phyloP scores from a whole-genome alignment of 2,113 vertebrate genomes.

The Pygathrix nemaeus region DNA sequence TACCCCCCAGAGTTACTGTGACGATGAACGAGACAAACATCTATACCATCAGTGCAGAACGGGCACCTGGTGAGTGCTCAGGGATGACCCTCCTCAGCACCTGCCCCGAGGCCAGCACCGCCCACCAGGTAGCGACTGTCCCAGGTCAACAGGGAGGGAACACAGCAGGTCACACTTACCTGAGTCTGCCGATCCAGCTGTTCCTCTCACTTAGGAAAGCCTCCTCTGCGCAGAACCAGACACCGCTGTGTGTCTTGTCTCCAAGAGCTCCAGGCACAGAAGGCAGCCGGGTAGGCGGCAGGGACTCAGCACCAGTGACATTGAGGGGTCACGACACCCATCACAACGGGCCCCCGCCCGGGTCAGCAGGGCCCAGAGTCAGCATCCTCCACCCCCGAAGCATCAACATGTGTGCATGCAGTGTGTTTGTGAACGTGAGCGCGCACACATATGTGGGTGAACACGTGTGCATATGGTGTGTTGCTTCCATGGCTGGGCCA shows the following conservation, averaged over 20 bases:
- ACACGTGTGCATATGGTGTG: neutral
- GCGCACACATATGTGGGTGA: neutral
- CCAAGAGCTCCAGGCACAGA: neutral
- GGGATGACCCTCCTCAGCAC: neutral
- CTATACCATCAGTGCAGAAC: neutral
- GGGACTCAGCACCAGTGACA: neutral
- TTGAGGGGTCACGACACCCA: fast-evolving
- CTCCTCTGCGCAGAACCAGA: neutral
- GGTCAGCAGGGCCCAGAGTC: neutral
- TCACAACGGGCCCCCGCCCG: neutral
- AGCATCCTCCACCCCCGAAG: neutral
- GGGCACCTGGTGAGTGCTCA: neutral
- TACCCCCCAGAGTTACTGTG: neutral
- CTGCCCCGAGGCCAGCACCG: neutral
- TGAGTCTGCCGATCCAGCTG: neutral
- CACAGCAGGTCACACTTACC: neutral
- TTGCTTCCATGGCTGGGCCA: neutral
- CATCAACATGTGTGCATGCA: neutral
- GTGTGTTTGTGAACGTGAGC: neutral
- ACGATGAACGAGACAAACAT: too few relatives aligned
- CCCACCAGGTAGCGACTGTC: neutral
- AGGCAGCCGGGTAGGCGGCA: neutral
- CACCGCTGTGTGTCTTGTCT: neutral
- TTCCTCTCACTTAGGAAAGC: neutral
- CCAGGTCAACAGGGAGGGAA: neutral